Percentiles rank a stretch among this genome's conserved stretches.
Conservation (phyloP, 1,140 invertebrate species). For the Pectinophora gossypiella region DNA sequence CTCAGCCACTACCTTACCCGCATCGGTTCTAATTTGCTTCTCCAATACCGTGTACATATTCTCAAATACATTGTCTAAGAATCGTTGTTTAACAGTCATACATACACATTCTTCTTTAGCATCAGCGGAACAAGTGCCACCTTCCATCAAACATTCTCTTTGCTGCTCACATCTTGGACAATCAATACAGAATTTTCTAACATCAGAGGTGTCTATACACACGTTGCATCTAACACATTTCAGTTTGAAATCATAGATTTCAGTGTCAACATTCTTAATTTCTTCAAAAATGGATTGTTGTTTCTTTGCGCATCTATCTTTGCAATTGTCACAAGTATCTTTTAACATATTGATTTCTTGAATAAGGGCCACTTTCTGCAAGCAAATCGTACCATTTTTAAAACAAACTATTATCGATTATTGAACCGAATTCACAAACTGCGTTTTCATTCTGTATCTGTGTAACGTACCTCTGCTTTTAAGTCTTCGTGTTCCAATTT, state of each 20-base stretch:
- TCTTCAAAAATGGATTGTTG: slow-evolving; percentile 37
- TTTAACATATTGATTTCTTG: slow-evolving; percentile 46
- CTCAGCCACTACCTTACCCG: slow-evolving; percentile 45
- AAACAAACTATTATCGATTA: neutral
- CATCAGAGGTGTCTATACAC: slow-evolving; percentile 41
- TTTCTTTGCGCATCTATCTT: slow-evolving; percentile 45
- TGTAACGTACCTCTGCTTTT: slow-evolving; percentile 42
- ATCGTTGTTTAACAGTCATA: slow-evolving; percentile 50
- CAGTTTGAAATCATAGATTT: slow-evolving; percentile 35
- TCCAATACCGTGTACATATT: slow-evolving; percentile 61
- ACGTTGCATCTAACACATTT: slow-evolving; percentile 48
- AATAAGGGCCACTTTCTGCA: slow-evolving; percentile 44
- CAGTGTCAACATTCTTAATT: slow-evolving; percentile 37
- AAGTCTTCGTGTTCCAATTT: slow-evolving; percentile 55
- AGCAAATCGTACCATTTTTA: slow-evolving; percentile 7
- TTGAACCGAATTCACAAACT: neutral
- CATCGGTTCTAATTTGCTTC: slow-evolving; percentile 33
- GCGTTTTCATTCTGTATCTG: too few species aligned
- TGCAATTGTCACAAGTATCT: slow-evolving; percentile 38
- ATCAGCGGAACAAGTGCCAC: slow-evolving; percentile 36
- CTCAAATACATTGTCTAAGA: slow-evolving; percentile 61
- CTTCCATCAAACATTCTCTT: slow-evolving; percentile 36
- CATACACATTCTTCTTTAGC: slow-evolving; percentile 48
- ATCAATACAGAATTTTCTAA: slow-evolving; percentile 49
- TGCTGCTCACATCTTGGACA: slow-evolving; percentile 50